phyloP scores from a whole-genome alignment of 1,140 invertebrate genomes.

The Macrobrachium nipponense region DNA sequence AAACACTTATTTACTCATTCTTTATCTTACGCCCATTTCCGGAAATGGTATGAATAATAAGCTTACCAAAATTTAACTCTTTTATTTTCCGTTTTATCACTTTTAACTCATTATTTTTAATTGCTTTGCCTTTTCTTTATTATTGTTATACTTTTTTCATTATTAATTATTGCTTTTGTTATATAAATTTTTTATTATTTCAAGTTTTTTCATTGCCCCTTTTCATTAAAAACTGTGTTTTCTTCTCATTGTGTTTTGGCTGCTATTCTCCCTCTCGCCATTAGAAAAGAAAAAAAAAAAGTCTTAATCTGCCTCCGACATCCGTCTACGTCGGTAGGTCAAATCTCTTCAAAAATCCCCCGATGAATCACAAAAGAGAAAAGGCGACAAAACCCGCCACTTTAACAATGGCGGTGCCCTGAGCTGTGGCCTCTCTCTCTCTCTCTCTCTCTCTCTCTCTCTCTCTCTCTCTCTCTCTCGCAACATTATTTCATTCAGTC shows the following conservation, averaged over 20 bases:
- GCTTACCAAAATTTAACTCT: too few relatives aligned
- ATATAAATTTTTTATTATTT: background rate
- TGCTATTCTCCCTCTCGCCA: background rate
- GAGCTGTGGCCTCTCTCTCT: conserved; percentile 5
- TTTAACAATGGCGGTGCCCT: conserved; percentile 36
- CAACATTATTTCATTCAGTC: background rate
- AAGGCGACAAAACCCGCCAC: conserved; percentile 29
- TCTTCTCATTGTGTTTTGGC: background rate
- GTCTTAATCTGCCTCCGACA: background rate
- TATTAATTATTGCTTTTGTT: too few relatives aligned
- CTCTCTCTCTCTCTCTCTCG: conserved; percentile 8
- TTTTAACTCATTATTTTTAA: too few relatives aligned
- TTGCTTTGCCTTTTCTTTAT: too few relatives aligned
- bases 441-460: conserved; percentile 1
- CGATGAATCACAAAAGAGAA: conserved; percentile 34
- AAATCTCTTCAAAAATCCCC: conserved; percentile 34
- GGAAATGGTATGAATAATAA: too few relatives aligned
- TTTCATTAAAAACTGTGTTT: background rate
- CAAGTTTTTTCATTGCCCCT: too few relatives aligned
- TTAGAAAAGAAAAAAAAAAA: too few relatives aligned
- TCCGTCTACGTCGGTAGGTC: conserved; percentile 40
- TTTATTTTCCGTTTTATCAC: too few relatives aligned
- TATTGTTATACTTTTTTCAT: too few relatives aligned
- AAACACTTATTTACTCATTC: too few relatives aligned
- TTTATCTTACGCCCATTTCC: too few relatives aligned